Evolutionary conservation across 2,888 invertebrate genomes (phyloP), one percentile per base, ranked within the genome.

Genomic region (Unio delphinus): DNA sequence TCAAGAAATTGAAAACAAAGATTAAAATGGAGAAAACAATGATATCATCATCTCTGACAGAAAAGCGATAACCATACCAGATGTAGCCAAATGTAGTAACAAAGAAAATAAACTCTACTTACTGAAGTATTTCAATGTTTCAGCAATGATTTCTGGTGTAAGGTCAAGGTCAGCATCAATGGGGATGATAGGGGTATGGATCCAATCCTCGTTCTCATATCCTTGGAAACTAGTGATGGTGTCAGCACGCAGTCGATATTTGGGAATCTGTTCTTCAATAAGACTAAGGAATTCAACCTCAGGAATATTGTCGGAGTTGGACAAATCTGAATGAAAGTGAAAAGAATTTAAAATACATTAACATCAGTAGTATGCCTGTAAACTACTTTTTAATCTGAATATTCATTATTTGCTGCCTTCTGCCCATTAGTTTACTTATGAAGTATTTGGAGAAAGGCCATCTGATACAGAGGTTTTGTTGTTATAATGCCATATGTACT

Each of bases 101-200:
- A 23, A 65, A n/a, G 20, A 23, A 64, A 15, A 58, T 58, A 17
- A 20, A 67, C 8, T 56, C n/a, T 45, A 83, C 97, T 96, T 91
- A 98, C 97, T 94, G 92, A 98, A 98, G 92, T 98, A 98, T 92
- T 97, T 97, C 86, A 98, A 94, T 70, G 97, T 96, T 92, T 97
- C 97, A 91, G 96, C 94, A 91, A 96, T 96, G 92, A 97, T 96
- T 91, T 97, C 97, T 92, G 95, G 95, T 70, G 96, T 95, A 80
- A 98, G 92, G 67, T 88, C 87, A 30, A 87, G 78, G 86, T 90
- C 90, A 93, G 87, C 94, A 91, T 93, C 92, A 30, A 78, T 74
- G 81, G 94, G 93, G 80, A 97, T 92, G 76, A 95, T 95, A 77
- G 97, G 96, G 75, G 95, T 94, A 68, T 96, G 96, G 85, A 97